Conservation (phyloP, 2,113 vertebrate species). For the Dipodomys merriami region DNA sequence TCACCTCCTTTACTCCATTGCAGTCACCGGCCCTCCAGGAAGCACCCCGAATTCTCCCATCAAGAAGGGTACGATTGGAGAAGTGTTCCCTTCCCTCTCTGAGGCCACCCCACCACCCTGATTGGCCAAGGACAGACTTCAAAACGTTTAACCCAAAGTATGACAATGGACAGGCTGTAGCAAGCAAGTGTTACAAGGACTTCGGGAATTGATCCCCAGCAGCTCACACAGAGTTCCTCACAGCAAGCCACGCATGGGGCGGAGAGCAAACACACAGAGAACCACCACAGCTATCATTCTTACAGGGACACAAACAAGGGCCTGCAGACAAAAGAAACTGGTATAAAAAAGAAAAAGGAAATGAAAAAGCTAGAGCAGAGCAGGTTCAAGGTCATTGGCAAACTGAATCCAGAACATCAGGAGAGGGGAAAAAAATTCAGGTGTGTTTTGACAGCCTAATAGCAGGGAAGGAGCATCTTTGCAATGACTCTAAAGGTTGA, state of each 20-base stretch:
- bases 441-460: conserved; percentile 22
- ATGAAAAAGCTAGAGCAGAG: not conserved
- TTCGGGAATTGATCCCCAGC: not conserved
- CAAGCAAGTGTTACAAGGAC: not conserved
- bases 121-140: not conserved
- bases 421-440: not conserved
- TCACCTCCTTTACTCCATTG: not conserved
- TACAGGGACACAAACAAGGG: not conserved
- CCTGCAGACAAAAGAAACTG: not conserved
- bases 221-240: not conserved
- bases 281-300: rapidly evolving
- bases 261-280: not conserved
- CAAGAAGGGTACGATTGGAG: not conserved
- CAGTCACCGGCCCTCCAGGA: not conserved
- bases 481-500: not conserved
- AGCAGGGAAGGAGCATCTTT: not conserved
- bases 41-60: not conserved
- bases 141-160: not conserved
- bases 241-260: not conserved
- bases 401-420: not conserved
- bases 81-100: not conserved
- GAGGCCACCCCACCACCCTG: not conserved
- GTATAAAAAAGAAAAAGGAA: too few species aligned
- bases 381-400: conserved; percentile 33
- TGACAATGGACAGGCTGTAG: not conserved